These are phyloP conservation scores for Myodes glareolus DNA, from an alignment of 2,113 vertebrate species.

Conservation along the genomic window DNA sequence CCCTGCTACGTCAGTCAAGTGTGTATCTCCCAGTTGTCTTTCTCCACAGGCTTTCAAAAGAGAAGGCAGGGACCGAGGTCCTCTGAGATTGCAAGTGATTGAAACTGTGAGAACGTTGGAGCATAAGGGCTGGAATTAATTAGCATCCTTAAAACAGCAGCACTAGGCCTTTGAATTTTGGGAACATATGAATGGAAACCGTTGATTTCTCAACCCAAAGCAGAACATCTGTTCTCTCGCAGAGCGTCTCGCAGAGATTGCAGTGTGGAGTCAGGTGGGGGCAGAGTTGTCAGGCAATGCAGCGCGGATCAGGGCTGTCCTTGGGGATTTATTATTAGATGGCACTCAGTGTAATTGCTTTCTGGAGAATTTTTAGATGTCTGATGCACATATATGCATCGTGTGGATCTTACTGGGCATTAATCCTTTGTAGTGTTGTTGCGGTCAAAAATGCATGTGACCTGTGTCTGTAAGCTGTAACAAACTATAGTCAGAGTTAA, in stretches of 20 bases:
- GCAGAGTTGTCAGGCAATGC: constrained; percentile 50
- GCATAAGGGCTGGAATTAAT: constrained; percentile 79
- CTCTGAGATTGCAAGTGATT: constrained; percentile 61
- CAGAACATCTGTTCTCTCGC: constrained; percentile 81
- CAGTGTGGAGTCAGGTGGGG: constrained; percentile 69
- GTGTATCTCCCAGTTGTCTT: constrained; percentile 15
- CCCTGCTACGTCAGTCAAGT: background rate
- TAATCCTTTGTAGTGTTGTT: constrained; percentile 60
- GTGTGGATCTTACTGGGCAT: constrained; percentile 58
- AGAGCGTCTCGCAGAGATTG: constrained; percentile 63
- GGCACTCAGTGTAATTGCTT: constrained; percentile 72
- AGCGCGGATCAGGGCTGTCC: constrained; percentile 54
- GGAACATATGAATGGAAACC: constrained; percentile 80
- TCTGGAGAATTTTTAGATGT: constrained; percentile 78
- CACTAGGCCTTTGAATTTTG: constrained; percentile 69
- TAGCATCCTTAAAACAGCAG: constrained; percentile 80
- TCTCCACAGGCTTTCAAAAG: constrained; percentile 19
- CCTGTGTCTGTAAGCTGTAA: constrained; percentile 16
- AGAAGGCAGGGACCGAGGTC: background rate
- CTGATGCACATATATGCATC: constrained; percentile 62
- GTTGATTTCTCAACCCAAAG: constrained; percentile 82
- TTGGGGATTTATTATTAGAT: constrained; percentile 77
- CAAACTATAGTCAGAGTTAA: constrained; percentile 41
- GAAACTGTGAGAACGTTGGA: constrained; percentile 63
- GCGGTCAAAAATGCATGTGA: constrained; percentile 39